Evolutionary conservation across 2,797 vertebrate genomes (phyloP).

Genomic region (Euthynnus affinis): DNA sequence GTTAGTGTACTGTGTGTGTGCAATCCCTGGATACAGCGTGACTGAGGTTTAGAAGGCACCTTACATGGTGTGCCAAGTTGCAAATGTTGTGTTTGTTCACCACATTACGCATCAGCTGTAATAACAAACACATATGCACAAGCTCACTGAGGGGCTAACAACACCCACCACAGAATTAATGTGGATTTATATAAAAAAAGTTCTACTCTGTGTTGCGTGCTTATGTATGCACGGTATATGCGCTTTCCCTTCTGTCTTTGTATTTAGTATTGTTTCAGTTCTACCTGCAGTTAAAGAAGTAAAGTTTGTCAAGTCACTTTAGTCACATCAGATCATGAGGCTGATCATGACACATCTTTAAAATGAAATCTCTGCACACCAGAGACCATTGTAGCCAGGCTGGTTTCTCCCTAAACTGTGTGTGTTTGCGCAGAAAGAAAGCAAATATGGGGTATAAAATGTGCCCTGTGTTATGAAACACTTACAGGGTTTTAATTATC

Average conservation of each 20-base stretch:
- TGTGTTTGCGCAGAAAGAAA: constrained; percentile 47
- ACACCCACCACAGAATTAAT: constrained; percentile 25
- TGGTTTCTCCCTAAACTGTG: constrained; percentile 23
- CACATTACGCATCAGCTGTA: constrained; percentile 59
- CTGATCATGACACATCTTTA: constrained; percentile 29
- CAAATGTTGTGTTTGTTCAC: constrained; percentile 69
- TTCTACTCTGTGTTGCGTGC: constrained; percentile 13
- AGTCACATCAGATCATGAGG: not conserved
- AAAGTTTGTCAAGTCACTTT: too few species aligned
- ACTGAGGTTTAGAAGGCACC: constrained; percentile 57
- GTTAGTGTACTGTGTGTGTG: constrained; percentile 8
- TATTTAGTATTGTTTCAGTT: not conserved
- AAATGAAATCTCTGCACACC: constrained; percentile 35
- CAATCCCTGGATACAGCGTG: constrained; percentile 38
- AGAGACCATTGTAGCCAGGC: constrained; percentile 7
- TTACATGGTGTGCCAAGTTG: constrained; percentile 42
- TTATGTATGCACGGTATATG: not conserved
- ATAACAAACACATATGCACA: constrained; percentile 61
- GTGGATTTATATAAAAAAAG: constrained; percentile 21
- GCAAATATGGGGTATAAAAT: constrained; percentile 49
- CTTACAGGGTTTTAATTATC: constrained; percentile 80
- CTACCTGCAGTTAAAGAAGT: too few species aligned
- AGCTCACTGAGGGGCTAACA: constrained; percentile 57
- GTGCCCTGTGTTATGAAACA: constrained; percentile 80
- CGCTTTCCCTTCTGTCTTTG: not conserved